Evolutionary conservation across 2,888 invertebrate species (phyloP).

Genomic region (Pandemis cinnamomeana): DNA sequence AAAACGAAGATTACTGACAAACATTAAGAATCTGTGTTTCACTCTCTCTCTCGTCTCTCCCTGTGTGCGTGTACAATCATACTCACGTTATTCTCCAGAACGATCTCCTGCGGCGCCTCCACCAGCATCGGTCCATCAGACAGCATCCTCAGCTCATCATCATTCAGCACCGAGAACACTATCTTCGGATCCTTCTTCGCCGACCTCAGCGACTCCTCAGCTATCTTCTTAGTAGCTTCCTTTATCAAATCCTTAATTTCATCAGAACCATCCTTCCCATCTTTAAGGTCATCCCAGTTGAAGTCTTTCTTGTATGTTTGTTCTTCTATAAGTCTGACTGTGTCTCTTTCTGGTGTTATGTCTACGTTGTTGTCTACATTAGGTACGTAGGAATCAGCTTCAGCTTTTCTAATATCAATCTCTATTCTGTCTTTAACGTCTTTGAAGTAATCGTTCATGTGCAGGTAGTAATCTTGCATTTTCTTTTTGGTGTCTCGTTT

Average conservation of each 20-base stretch:
- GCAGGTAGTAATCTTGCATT: constrained; percentile 46
- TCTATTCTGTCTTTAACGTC: constrained; percentile 48
- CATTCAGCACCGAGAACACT: constrained; percentile 55
- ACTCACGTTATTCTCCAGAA: constrained; percentile 77
- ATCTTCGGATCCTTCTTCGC: constrained; percentile 42
- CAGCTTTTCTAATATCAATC: constrained; percentile 53
- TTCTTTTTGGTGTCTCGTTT: constrained; percentile 51
- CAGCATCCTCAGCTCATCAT: constrained; percentile 70
- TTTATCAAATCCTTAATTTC: constrained; percentile 53
- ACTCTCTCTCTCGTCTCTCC: too few relatives aligned
- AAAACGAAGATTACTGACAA: too few relatives aligned
- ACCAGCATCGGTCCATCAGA: constrained; percentile 65
- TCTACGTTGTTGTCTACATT: neutral
- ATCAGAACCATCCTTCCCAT: constrained; percentile 39
- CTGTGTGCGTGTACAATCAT: neutral
- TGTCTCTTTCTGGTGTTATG: constrained; percentile 14
- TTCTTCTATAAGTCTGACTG: neutral
- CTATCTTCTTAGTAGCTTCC: constrained; percentile 43
- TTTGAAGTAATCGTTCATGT: constrained; percentile 55
- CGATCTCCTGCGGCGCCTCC: constrained; percentile 56
- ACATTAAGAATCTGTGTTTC: too few relatives aligned
- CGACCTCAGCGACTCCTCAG: constrained; percentile 34
- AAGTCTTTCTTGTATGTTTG: constrained; percentile 37
- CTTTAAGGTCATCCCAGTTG: constrained; percentile 51
- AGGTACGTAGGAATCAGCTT: constrained; percentile 25